These are phyloP conservation scores for Calyptomena viridis DNA, from an alignment of 2,113 vertebrate species.

Conservation along the genomic window DNA sequence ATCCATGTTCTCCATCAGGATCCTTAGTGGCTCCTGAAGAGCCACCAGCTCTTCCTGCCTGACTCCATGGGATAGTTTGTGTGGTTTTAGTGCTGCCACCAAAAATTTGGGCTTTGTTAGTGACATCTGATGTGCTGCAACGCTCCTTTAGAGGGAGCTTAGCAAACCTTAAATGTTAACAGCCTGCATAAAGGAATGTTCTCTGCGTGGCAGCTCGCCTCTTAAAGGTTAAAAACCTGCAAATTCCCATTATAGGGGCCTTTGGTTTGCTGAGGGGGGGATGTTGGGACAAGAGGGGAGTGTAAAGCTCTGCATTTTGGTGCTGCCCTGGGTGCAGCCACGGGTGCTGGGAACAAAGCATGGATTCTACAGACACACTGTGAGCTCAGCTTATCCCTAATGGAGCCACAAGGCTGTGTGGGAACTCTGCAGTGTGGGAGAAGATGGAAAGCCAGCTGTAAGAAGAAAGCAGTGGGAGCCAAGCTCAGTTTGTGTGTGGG, in stretches of 20 bases:
- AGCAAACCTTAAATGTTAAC: neutral
- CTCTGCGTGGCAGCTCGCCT: neutral
- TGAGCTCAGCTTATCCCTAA: neutral
- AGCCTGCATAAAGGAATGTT: neutral
- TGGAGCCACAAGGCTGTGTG: neutral
- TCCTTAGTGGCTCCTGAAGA: neutral
- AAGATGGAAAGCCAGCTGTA: neutral
- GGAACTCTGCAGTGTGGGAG: neutral
- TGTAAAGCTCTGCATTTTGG: neutral
- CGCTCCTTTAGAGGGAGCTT: neutral
- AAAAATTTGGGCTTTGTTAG: neutral
- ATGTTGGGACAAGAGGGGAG: neutral
- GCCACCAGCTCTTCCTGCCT: neutral
- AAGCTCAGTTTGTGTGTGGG: neutral
- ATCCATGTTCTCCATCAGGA: neutral
- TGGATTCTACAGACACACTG: accelerated
- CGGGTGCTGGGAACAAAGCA: neutral
- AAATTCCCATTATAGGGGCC: neutral
- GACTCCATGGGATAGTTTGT: neutral
- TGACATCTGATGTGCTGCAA: neutral
- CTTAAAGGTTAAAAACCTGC: neutral
- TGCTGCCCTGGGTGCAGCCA: neutral
- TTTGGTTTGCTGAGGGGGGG: neutral
- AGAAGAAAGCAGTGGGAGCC: neutral
- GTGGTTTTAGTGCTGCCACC: neutral